Base-by-base conservation (phyloP, 1,140 invertebrate genomes). In the Acromyrmex heyeri region DNA sequence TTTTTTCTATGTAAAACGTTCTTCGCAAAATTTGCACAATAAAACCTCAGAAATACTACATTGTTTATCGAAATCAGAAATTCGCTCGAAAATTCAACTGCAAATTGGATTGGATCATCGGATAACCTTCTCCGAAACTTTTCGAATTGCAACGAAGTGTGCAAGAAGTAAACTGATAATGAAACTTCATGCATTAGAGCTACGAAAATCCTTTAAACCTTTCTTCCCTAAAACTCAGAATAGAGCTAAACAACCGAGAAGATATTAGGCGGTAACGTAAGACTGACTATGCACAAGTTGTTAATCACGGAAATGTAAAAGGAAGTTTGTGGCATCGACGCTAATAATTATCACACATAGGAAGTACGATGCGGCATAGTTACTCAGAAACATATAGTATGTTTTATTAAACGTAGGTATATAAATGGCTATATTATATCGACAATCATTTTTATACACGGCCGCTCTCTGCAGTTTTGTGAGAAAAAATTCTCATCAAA, bases 281-380 rank as follows among this genome's bases (percentile, higher is more conserved):
- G 21, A 27, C 27, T 14, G 3, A 34, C 18, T 72, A 38, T 30
- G 38, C 12, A 50, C 3, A 48, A 82, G 14, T 18, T 44, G 21
- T 50, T 73, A 82, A 82, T 82, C 27, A 21, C 16, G 30, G 2
- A 81, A 18, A 72, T 16, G n/a, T 10, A 30, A 6, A 75, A 61
- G 79, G 79, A 83, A 83, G n/a, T 21, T 81, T 61, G 38, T 53
- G 24, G 76, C 44, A n/a, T 16, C 30, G 75, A 79, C 34, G 24
- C 55, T 86, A 81, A 81, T 67, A 81, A 81, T 86, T 69, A 86
- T 69, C 64, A 81, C 2, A 67, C 5, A 38, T 48, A 44, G 62
- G 75, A 79, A 79, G 6, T 57, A 48, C 38, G 2, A 50, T 6
- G 21, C 14, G 38, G 4, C 38, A 7, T 34, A 59, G 55, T 85